Base-by-base conservation (phyloP, 1,140 invertebrate species). In the Pemphigus obesinymphae region DNA sequence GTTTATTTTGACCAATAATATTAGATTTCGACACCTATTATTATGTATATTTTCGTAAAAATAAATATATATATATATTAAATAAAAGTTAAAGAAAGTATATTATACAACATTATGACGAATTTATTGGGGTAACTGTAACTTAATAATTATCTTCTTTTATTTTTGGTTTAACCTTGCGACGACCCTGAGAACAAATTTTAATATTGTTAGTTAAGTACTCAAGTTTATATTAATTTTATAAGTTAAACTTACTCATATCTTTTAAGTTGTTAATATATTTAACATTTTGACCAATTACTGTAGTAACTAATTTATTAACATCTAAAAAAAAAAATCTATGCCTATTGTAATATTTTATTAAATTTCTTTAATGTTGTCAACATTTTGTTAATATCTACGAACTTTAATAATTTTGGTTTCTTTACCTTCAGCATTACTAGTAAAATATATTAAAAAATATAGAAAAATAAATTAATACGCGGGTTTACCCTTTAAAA, bases 201-300 rank as follows among this genome's bases (percentile, higher is more conserved):
- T n/a, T 50, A 50, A 50, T 20, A 50, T 34, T 20, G 31, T 34
- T 2, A 45, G 3, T 6, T 45, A 45, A 45, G 10, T 11, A 45
- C 43, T 45, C 8, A 31, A 50, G 31, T 0, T 43, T 73, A n/a
- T 13, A 73, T 73, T 20, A 29, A 1, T 26, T 15, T 26, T 5
- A 1, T 50, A 73, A 48, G n/a, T n/a, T n/a, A 58, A 23, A 78
- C 73, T 37, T 5, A 78, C 73, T 78, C 50, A 78, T 55, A 58
- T 78, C 73, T 78, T 53, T 13, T 20, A 78, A 34, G 15, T 78
- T 78, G 8, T 58, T 58, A 17, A 78, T 26, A 58, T 78, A 31
- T 37, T 78, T 50, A 23, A 37, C 34, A 13, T 37, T 78, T 58
- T 78, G 50, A 23, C 73, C 73, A 58, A 58, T 78, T 3, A 78